Evolutionary conservation across 37 sponge, comb jelly and placozoan genomes (phyloP), one percentile per base, ranked within the genome.

Genomic region (Oscarella lobularis): DNA sequence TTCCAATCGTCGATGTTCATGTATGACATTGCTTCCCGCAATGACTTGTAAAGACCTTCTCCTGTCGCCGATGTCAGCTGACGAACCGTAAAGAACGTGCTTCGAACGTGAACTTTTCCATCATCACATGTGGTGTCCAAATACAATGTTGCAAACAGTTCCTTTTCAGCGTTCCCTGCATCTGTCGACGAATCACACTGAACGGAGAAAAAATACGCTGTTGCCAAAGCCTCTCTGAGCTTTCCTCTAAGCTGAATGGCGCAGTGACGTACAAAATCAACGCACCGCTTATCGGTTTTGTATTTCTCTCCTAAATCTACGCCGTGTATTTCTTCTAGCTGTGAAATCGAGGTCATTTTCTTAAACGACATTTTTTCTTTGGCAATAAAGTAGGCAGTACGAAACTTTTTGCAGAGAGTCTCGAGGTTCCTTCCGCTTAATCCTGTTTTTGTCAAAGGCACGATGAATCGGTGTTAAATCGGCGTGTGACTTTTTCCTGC

Each of bases 71-170:
- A 34, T 4, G 29, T 5, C 6, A 35, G 31, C 6, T 68, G 31
- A 30, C 71, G 6, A 5, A 20, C 6, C 6, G 29, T 4, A 4
- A 68, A 29, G 31, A 68, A 68, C 6, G 5, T 4, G 71, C 31
- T 68, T 4, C 71, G 71, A 14, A 68, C 71, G 31, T 68, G 71
- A 5, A 68, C 31, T 14, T 68, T 30, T 5, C 71, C 71, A 14
- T 68, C 71, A 68, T 14, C 71, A 14, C 31, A 34, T 5, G 6
- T 4, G 29, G 71, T 5, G 33, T 68, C 71, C n/a, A 4, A 68
- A 14, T 68, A 68, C 6, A 68, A 30, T 68, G 71, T 35, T 35
- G 33, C 31, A 20, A 68, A 68, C 71, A 68, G 71, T 35, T 68
- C 71, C 31, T 20, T 14, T 68, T 68, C 71, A 68, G 33, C 33